These are phyloP conservation scores for Hirtodrosophila duncani DNA, from an alignment of 2,888 invertebrate species.

Conservation along the genomic window DNA sequence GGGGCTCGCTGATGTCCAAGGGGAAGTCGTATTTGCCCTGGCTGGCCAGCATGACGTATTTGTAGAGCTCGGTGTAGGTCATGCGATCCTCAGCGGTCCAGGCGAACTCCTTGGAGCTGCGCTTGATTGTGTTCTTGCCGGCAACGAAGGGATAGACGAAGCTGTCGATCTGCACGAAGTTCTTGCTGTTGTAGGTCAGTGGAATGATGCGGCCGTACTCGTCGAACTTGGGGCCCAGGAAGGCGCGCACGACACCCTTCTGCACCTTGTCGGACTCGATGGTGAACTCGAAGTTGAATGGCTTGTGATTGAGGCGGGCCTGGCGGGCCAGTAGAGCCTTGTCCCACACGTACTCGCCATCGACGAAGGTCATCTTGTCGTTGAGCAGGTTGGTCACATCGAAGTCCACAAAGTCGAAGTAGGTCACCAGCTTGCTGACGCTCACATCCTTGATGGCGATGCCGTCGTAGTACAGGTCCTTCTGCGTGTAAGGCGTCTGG, in stretches of 20 bases:
- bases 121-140: slow-evolving; percentile 84
- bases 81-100: slow-evolving; percentile 83
- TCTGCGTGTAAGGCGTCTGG: slow-evolving; percentile 81
- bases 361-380: slow-evolving; percentile 79
- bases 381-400: slow-evolving; percentile 82
- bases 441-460: slow-evolving; percentile 82
- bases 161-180: slow-evolving; percentile 83
- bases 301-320: slow-evolving; percentile 83
- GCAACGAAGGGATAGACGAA: slow-evolving; percentile 81
- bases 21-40: slow-evolving; percentile 80
- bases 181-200: slow-evolving; percentile 81
- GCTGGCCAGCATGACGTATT: slow-evolving; percentile 82
- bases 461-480: slow-evolving; percentile 82
- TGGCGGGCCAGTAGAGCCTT: slow-evolving; percentile 80
- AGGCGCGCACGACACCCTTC: slow-evolving; percentile 83
- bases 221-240: slow-evolving; percentile 85
- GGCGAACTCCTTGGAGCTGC: slow-evolving; percentile 84
- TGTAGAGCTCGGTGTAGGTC: slow-evolving; percentile 82
- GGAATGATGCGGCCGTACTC: slow-evolving; percentile 80
- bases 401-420: slow-evolving; percentile 84
- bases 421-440: slow-evolving; percentile 84
- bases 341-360: slow-evolving; percentile 73
- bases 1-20: slow-evolving; percentile 80
- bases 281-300: slow-evolving; percentile 81
- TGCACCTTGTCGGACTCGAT: slow-evolving; percentile 81